Base-by-base conservation (phyloP, 1,140 invertebrate species). In the Arctopsyche grandis region DNA sequence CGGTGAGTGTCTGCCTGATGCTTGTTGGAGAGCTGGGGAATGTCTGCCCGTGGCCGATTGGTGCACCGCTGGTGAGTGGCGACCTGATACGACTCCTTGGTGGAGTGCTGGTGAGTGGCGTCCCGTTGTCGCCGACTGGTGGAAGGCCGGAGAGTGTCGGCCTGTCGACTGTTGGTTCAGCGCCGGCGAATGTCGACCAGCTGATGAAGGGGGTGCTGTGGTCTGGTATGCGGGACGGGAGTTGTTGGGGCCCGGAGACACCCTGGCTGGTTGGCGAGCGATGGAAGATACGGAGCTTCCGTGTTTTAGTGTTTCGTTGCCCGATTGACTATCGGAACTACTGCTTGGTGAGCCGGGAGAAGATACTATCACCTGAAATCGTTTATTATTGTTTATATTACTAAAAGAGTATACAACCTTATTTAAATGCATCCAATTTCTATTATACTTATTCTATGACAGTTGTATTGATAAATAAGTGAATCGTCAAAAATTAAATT, bases 311-410 rank as follows among this genome's bases (percentile, higher is more conserved):
- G 92, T 92, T 81, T 93, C 92, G 79, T 92, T 90, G 58, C 90
- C 90, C 82, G 90, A 91, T 85, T 91, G 92, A 79, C 90, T 92
- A 84, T 89, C 91, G 82, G 86, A 89, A 86, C 88, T 91, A 90
- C 86, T 93, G 87, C 91, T 93, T 91, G 92, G 91, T 85, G 92
- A 92, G 88, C 91, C 92, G 88, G 92, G 92, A 83, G 92, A 93
- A 84, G 91, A 93, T 84, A 92, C 91, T 90, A 92, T 93, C 91
- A 92, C 92, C 89, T 91, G 85, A 80, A 78, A 69, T 19, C 56
- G 10, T 29, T 19, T 58, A 74, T 29, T 78, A 71, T 19, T 12
- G 21, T 38, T 63, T n/a, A 43, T 14, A 52, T 38, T 38, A 38
- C 29, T 38, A 38, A 38, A 74, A 9, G 19, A 48, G 14, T 46